phyloP scores from a whole-genome alignment of 1,140 invertebrate genomes.

The Pseudomyrmex gracilis region DNA sequence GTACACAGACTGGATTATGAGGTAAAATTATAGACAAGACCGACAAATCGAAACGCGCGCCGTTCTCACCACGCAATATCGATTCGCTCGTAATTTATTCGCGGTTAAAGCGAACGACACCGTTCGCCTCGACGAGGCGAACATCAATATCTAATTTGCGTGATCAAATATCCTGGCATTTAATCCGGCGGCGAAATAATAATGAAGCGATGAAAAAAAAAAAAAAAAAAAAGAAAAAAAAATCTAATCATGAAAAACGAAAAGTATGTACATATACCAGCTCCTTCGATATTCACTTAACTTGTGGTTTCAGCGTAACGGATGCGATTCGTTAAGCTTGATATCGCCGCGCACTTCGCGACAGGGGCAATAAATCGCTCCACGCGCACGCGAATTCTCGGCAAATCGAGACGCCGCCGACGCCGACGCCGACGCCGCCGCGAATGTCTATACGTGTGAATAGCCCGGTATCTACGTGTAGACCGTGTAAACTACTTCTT shows the following conservation, averaged over 20 bases:
- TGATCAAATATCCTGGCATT: conserved; percentile 2
- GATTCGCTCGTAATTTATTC: not conserved
- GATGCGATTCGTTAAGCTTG: conserved; percentile 58
- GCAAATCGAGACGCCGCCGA: conserved; percentile 27
- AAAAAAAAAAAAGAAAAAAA: conserved; percentile 28
- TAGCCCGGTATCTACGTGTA: conserved; percentile 16
- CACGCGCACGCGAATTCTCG: conserved; percentile 48
- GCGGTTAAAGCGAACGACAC: too few species aligned
- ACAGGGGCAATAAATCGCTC: conserved; percentile 49
- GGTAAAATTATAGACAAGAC: not conserved
- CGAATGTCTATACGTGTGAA: conserved; percentile 12
- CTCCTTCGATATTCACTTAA: conserved; percentile 55
- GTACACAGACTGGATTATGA: not conserved
- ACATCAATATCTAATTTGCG: not conserved
- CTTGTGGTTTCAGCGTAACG: conserved; percentile 38
- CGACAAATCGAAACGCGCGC: not conserved
- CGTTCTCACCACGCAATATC: not conserved
- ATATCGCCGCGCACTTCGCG: conserved; percentile 53
- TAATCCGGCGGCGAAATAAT: not conserved
- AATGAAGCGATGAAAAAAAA: conserved; percentile 9
- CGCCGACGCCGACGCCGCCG: too few species aligned
- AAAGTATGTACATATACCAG: not conserved
- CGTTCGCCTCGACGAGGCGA: not conserved
- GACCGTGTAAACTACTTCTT: conserved; percentile 34
- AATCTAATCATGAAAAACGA: not conserved